Evolutionary conservation across 2,888 invertebrate genomes (phyloP), one percentile per base, ranked within the genome.

Genomic region (Lasioglossum malachurum): DNA sequence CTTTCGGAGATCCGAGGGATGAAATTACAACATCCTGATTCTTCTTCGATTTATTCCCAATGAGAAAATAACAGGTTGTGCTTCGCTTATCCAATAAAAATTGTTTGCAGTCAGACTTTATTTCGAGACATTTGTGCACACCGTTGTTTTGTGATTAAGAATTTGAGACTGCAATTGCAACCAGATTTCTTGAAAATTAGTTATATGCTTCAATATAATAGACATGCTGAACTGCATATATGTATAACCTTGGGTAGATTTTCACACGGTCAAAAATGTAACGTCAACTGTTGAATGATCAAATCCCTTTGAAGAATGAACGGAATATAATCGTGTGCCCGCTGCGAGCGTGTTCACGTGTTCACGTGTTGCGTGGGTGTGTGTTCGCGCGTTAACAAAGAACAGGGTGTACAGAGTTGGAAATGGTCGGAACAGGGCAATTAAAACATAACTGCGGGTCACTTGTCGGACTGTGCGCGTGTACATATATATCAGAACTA

Each of bases 391-490:
- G 49, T 16, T 49, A 64, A 69, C 85, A 72, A 84, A 85, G 84
- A 75, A 72, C 78, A 60, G 57, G 86, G 69, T 67, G 64, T 53
- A 64, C 76, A 69, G 77, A 86, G 86, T 73, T 44, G 69, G 73
- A 86, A 86, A 86, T 64, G 64, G 78, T 79, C 57, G 86, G 81
- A 81, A 78, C 78, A 75, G 86, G 67, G 82, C 86, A 87, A 87
- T 87, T 86, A 87, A 87, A 87, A 82, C 86, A 72, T 87, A 87
- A 87, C 86, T 82, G 86, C 73, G 82, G 86, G 78, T 79, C 86
- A 86, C 75, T 78, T 75, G 86, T 82, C 74, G 31, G 76, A 27
- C 86, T 78, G 74, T 69, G 78, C 74, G 19, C 19, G 78, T 74
- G 67, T 8, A 31, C 27, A 31, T 46, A 82, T 41, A 31, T 67